Evolutionary conservation across 2,797 vertebrate genomes (phyloP), one percentile per base, ranked within the genome.

Genomic region (Loriculus beryllinus): DNA sequence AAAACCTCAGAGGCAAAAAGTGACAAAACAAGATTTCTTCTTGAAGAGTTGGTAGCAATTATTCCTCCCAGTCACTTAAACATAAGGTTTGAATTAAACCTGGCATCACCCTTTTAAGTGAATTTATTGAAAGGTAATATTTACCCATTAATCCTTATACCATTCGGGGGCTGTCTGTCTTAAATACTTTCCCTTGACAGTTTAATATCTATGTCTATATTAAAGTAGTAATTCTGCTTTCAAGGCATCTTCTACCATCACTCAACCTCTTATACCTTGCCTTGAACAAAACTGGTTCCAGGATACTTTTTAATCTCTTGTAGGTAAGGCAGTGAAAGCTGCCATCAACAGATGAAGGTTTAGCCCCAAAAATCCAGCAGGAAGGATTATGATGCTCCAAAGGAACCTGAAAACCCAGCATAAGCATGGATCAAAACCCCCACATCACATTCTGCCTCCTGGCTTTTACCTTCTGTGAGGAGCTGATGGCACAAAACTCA

Each of bases 171-270:
- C 17, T 84, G 62, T 83, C 86, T 94, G 33, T 83, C 88, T 56
- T 48, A 31, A 12, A 68, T 1, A 21, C 65, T 81, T 93, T 23
- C 69, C 74, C 60, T 37, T 83, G 62, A 72, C 86, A 92, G 57
- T 82, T 88, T 64, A 94, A 94, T 92, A 86, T 84, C 88, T 91
- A 52, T 51, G 51, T 29, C 63, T 65, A 3, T 62, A 79, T 93
- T 78, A 93, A 92, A 75, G 74, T 60, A 57, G 45, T 88, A 12
- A 4, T 31, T 5, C 37, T 40, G 62, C 45, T 91, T 88, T 70
- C 65, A 74, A 63, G 43, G 29, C 37, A 79, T 65, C 29, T 68
- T 60, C 72, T 91, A 23, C 39, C 65, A 79, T 84, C 67, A 43
- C 14, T 93, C 62, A 21, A 28, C 26, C 63, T 75, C 64, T 45